Evolutionary conservation across 23 tunicate species (phyloP).

Genomic region (Halocynthia aurantium): DNA sequence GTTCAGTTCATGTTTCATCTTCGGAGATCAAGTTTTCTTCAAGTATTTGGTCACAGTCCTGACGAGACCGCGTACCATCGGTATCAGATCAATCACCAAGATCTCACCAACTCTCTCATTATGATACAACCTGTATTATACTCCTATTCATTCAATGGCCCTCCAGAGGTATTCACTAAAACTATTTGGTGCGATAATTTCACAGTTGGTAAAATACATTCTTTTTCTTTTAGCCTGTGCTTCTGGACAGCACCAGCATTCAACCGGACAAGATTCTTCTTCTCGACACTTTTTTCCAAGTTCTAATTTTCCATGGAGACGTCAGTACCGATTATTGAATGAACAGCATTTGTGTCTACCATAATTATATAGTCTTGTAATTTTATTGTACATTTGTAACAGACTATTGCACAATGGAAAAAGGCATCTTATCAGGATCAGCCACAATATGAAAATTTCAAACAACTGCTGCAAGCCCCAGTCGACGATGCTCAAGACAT

Average conservation of each 20-base stretch:
- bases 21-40: constrained; percentile 89
- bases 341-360: no score
- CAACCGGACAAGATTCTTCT: constrained; percentile 85
- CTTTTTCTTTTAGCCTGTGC: constrained; percentile 61
- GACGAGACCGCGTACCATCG: constrained; percentile 96
- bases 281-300: constrained; percentile 96
- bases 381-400: background rate
- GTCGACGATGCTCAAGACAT: constrained; percentile 96
- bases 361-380: no score
- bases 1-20: constrained; percentile 98
- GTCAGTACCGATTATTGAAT: constrained; percentile 19
- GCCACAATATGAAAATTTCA: constrained; percentile 87
- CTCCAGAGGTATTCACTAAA: constrained; percentile 62
- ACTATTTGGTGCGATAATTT: no score
- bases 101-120: constrained; percentile 82
- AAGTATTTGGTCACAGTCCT: constrained; percentile 99
- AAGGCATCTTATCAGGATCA: constrained; percentile 93
- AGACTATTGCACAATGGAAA: constrained; percentile 97
- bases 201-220: background rate
- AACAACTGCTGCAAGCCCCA: constrained; percentile 91
- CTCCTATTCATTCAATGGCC: constrained; percentile 94
- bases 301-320: constrained; percentile 96
- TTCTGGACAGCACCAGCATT: constrained; percentile 91
- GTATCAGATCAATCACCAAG: constrained; percentile 88
- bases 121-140: constrained; percentile 97